Base-by-base conservation (phyloP, 1,140 invertebrate species). In the Drosophila repletoides region DNA sequence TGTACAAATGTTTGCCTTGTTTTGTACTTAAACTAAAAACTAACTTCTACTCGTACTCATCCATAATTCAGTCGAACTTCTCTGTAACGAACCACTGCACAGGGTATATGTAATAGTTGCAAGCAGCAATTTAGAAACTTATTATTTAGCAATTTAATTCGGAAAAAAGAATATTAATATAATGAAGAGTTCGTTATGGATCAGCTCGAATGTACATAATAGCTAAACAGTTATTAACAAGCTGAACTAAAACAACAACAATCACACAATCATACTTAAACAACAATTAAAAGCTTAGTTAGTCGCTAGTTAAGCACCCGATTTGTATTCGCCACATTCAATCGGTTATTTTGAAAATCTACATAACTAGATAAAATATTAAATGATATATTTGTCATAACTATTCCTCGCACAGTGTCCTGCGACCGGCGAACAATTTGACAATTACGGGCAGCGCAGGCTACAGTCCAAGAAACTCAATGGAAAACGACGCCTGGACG, bases 401-500 rank as follows among this genome's bases (percentile, higher is more conserved):
- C 2, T 17, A 10, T 12, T 40, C 1, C 9, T 10, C 6, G 15
- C 4, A 40, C 51, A 86, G 81, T 73, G 72, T 67, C 33, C 80
- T 53, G 41, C 56, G 81, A 1, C 80, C 80, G 38, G 64, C 64
- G 33, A 86, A 86, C 80, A 86, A 86, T 72, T 48, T 86, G 33
- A 86, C 80, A 19, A 75, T 86, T 29, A 86, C 80, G 19, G 76
- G 79, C 38, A 76, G 61, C 66, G 48, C 58, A 24, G 55, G 72
- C 36, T 86, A 86, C 80, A 86, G 80, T 45, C 75, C 80, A 38
- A 58, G 81, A 86, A 86, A 86, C 58, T 86, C 80, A 48, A 46
- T 86, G 80, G 80, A 86, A 76, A 74, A 86, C 75, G 81, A 80
- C 81, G 81, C 76, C 21, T 86, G 80, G 80, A 86, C 60, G 80